These are phyloP conservation scores for Telmatherina bonti DNA, from an alignment of 2,797 vertebrate species.

Conservation along the genomic window DNA sequence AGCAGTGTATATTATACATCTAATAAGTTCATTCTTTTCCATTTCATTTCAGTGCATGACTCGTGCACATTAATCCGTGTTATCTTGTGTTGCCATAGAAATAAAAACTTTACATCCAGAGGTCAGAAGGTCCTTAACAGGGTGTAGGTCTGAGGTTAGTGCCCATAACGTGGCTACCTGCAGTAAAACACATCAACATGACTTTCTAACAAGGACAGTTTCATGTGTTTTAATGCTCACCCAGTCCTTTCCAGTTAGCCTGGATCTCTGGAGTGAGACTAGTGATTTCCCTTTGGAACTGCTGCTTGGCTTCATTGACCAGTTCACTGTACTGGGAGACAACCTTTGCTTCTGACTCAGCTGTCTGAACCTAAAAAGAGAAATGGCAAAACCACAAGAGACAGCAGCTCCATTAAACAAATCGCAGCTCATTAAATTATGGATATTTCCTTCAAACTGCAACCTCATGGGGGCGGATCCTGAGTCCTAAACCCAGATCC, in stretches of 20 bases:
- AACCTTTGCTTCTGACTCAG: conserved; percentile 93
- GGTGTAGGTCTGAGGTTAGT: no score
- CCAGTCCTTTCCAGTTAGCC: conserved; percentile 94
- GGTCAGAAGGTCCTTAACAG: no score
- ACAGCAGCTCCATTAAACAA: not conserved
- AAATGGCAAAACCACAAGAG: not conserved
- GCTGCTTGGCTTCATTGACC: conserved; percentile 90
- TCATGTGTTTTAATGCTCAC: conserved; percentile 81
- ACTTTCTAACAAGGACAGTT: not conserved
- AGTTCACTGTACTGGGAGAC: conserved; percentile 96
- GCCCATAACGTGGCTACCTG: not conserved
- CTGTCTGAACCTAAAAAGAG: conserved; percentile 87
- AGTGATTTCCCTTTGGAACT: conserved; percentile 93
- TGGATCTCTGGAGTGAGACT: conserved; percentile 95
- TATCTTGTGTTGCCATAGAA: no score
- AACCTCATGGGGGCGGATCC: no score
- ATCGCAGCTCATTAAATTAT: not conserved
- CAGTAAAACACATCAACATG: not conserved
- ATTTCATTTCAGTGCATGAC: no score
- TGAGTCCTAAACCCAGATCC: no score
- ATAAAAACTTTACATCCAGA: no score
- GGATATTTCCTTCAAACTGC: not conserved
- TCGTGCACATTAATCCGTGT: no score
- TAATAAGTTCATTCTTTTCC: no score
- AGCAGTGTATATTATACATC: no score